Conservation (phyloP, 2,888 invertebrate genomes). For the Drosophila quinaria region DNA sequence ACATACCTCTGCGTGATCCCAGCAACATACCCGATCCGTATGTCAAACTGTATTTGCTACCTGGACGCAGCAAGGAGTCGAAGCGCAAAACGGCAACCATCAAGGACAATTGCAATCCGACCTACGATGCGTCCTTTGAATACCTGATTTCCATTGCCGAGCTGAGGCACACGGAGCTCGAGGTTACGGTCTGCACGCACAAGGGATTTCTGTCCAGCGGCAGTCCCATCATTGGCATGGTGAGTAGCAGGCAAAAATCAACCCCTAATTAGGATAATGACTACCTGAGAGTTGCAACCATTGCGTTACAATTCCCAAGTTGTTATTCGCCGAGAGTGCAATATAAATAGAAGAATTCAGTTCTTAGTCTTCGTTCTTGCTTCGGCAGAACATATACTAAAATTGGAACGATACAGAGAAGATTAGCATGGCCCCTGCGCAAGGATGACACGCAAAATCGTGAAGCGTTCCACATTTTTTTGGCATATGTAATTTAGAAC, state of each 20-base stretch:
- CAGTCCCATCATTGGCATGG: slow-evolving; percentile 93
- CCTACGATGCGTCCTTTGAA: slow-evolving; percentile 96
- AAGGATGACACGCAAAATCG: slow-evolving; percentile 25
- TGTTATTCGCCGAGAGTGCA: not conserved
- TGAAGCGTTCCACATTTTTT: slow-evolving; percentile 73
- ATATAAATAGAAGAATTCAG: slow-evolving; percentile 34
- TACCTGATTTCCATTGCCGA: slow-evolving; percentile 94
- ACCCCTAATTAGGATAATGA: not conserved
- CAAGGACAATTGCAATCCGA: slow-evolving; percentile 96
- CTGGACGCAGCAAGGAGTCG: slow-evolving; percentile 93
- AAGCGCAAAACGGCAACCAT: slow-evolving; percentile 93
- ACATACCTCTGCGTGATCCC: slow-evolving; percentile 93
- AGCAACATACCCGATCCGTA: slow-evolving; percentile 95
- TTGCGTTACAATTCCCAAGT: slow-evolving; percentile 63
- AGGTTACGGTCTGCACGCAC: slow-evolving; percentile 95
- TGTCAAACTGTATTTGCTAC: slow-evolving; percentile 94
- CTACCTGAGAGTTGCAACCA: not conserved
- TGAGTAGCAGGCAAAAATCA: slow-evolving; percentile 79
- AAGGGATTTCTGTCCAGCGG: slow-evolving; percentile 93
- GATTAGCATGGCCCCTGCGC: slow-evolving; percentile 25
- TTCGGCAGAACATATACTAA: slow-evolving; percentile 86
- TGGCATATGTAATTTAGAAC: not conserved
- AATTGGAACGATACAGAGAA: slow-evolving; percentile 25
- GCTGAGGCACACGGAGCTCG: slow-evolving; percentile 91
- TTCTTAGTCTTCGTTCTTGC: slow-evolving; percentile 87